Evolutionary conservation across 2,888 invertebrate species (phyloP), one percentile per base, ranked within the genome.

Genomic region (Phlogophora meticulosa): DNA sequence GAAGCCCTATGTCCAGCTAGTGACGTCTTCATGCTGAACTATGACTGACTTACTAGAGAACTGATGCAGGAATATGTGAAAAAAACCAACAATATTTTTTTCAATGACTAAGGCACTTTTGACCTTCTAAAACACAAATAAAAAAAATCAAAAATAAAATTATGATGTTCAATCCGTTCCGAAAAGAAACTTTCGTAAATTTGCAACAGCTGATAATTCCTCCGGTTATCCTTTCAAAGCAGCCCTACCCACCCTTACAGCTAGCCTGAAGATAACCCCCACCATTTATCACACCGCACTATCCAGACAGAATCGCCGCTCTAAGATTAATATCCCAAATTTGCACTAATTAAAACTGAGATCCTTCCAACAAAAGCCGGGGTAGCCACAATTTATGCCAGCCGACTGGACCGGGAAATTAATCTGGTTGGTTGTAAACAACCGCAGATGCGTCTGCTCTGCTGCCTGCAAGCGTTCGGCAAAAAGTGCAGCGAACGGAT

Each of bases 381-480:
- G 78, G 73, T 76, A 80, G 74, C 87, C 88, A 78, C 86, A 87
- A 85, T 88, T 88, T 85, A 85, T 88, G 74, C 81, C 81, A 71
- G 84, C 69, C 81, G 85, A 86, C 73, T 82, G 87, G 78, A 79
- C 85, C 80, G 78, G 77, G 82, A 86, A 84, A 89, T 89, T 88
- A 88, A 89, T 89, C 88, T 82, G 82, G 75, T 72, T 64, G 72
- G 81, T 78, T 80, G 83, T 85, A 86, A 88, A 83, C 84, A 85
- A 80, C 72, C 80, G 64, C 80, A 79, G 38, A 72, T 67, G 70
- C 56, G 68, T 66, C 67, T 72, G 76, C 58, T 75, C 15, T 59
- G 42, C 11, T 58, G 43, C 17, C 28, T 67, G 36, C 53, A n/a
- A 40, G 38, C 56, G 17, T 40, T 36, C 3, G 17, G 55, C 10